Conservation (phyloP, 2,888 invertebrate species). For the Actias luna region DNA sequence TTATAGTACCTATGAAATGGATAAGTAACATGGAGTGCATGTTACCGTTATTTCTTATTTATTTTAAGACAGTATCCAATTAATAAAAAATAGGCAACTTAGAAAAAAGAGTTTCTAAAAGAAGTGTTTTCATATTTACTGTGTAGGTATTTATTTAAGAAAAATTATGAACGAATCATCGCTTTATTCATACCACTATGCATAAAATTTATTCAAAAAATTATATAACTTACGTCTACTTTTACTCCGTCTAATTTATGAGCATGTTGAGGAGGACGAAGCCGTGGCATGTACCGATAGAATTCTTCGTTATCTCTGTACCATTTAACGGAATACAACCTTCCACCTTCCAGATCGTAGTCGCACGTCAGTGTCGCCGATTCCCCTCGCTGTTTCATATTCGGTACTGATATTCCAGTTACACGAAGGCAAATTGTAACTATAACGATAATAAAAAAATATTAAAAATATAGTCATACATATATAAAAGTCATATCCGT, state of each 20-base stretch:
- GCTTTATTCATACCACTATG: neutral
- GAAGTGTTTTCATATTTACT: no score
- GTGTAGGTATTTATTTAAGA: neutral
- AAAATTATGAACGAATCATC: neutral
- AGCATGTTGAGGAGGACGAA: constrained; percentile 83
- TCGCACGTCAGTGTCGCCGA: constrained; percentile 81
- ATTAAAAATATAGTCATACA: neutral
- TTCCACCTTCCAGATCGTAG: constrained; percentile 83
- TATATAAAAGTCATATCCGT: no score
- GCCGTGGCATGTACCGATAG: constrained; percentile 84
- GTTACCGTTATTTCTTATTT: no score
- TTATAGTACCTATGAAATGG: no score
- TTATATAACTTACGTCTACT: constrained; percentile 80
- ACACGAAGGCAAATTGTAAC: constrained; percentile 66
- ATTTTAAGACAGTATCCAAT: no score
- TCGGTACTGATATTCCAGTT: constrained; percentile 80
- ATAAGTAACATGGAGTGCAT: no score
- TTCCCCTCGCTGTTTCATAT: constrained; percentile 81
- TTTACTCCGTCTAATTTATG: constrained; percentile 83
- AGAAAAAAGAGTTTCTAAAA: no score
- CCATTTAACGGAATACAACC: constrained; percentile 85
- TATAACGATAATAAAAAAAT: constrained; percentile 29
- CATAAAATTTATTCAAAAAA: no score
- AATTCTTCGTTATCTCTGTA: constrained; percentile 85
- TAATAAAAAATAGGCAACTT: no score